These are phyloP conservation scores for Tetragonula carbonaria DNA, from an alignment of 2,888 invertebrate genomes.

Conservation along the genomic window DNA sequence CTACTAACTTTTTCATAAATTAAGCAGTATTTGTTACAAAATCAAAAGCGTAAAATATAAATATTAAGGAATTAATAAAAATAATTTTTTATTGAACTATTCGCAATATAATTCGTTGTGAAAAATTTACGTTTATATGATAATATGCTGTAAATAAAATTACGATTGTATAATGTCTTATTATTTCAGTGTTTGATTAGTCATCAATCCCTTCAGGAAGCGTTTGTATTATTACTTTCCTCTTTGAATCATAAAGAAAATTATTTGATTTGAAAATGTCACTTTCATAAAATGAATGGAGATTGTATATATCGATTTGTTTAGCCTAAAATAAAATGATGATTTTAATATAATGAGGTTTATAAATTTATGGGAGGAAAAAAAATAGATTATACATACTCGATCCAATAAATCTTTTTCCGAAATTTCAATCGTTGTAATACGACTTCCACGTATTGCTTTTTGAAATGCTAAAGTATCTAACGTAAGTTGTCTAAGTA, in stretches of 20 bases:
- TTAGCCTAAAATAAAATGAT: constrained; percentile 89
- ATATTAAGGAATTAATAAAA: not conserved
- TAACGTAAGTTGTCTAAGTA: constrained; percentile 95
- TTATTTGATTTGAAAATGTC: constrained; percentile 94
- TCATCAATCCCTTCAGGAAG: constrained; percentile 86
- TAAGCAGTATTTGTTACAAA: constrained; percentile 32
- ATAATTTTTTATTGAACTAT: constrained; percentile 15
- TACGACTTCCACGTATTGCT: constrained; percentile 88
- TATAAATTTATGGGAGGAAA: not conserved
- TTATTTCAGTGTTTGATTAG: constrained; percentile 46
- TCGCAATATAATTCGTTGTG: constrained; percentile 19
- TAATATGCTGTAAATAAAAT: constrained; percentile 29
- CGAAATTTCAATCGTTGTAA: constrained; percentile 91
- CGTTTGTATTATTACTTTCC: constrained; percentile 94
- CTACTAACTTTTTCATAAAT: constrained; percentile 11
- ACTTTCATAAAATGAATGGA: constrained; percentile 96
- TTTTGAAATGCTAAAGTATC: constrained; percentile 95
- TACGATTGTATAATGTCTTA: not conserved
- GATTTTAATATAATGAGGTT: constrained; percentile 20
- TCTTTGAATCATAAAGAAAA: constrained; percentile 92
- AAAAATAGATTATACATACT: constrained; percentile 81
- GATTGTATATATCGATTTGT: constrained; percentile 94
- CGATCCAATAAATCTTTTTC: constrained; percentile 93
- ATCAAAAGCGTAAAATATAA: not conserved
- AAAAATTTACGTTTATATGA: constrained; percentile 15